Evolutionary conservation across 2,888 invertebrate species (phyloP), one percentile per base, ranked within the genome.

Genomic region (Steinernema scapterisci): DNA sequence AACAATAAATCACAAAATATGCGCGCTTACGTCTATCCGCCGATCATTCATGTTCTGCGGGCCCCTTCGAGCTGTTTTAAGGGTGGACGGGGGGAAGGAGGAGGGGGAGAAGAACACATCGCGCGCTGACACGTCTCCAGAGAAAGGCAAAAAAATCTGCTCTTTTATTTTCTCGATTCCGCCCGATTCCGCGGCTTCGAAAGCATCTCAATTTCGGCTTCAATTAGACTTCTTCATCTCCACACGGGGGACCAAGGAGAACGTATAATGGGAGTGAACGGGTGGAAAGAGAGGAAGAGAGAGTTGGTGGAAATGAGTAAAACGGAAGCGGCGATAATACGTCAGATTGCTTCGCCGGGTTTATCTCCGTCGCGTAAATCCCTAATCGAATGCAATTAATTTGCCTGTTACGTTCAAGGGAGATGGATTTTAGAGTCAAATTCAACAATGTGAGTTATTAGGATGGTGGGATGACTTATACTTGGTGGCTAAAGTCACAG

Each of bases 191-290:
- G 25, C 6, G 21, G 45, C 45, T n/a, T 3, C 38, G 38, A 38
- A 27, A 21, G 19, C 63, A 63, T 63, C 63, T 31, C 63, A 63
- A 31, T 63, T 63, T 63, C 63, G 27, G 1, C 31, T 31, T n/a
- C 54, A 31, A 63, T 63, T 63, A 63, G 63, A 63, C 63, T 63
- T 63, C 63, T 63, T 63, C 31, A 63, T 27, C 63, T 27, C 16
- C 63, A 23, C 11, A 3, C 1, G 52, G 23, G 52, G 52, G 38
- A 3, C 9, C 38, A 9, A n/a, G n/a, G n/a, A n/a, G n/a, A 38
- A 9, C 38, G 38, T 9, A 38, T 38, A 38, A 38, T 38, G 38
- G 38, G 38, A 3, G 38, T n/a, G 3, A 48, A 48, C 48, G 52
- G 52, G 21, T 21, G 52, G 6, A 2, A 23, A 21, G 19, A 52